These are phyloP conservation scores for Idris sp. DNA, from an alignment of 1,140 invertebrate species.

Conservation along the genomic window DNA sequence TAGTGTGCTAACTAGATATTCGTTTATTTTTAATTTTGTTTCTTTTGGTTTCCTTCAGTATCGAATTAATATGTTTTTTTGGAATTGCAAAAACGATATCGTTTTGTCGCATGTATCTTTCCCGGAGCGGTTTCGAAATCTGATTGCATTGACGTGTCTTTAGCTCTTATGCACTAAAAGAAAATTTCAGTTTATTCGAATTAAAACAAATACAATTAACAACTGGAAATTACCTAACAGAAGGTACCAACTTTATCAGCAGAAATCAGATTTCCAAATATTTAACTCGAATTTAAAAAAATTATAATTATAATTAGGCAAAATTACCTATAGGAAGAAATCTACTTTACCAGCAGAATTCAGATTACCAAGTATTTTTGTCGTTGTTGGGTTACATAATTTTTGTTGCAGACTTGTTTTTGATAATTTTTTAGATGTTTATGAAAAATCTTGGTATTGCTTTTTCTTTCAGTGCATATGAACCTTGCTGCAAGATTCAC, in stretches of 20 bases:
- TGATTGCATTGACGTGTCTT: conserved; percentile 36
- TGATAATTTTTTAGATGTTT: no score
- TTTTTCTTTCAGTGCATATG: conserved; percentile 8
- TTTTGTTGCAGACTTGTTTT: no score
- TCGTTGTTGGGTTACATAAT: background rate
- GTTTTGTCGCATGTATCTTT: conserved; percentile 36
- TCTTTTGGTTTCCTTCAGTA: background rate
- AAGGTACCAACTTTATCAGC: no score
- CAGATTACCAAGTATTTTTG: no score
- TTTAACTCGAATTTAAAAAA: no score
- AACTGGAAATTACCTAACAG: no score
- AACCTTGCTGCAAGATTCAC: conserved; percentile 10
- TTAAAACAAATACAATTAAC: no score
- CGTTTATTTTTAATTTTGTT: conserved; percentile 5
- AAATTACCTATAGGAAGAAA: no score
- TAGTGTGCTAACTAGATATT: conserved; percentile 40
- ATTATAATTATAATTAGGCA: no score
- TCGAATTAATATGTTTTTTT: conserved; percentile 27
- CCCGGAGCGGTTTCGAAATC: conserved; percentile 23
- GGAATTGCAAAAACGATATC: conserved; percentile 44
- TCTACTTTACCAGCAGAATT: no score
- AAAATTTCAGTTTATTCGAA: background rate
- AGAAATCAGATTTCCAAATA: no score
- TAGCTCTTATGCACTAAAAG: conserved; percentile 20
- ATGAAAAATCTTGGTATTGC: background rate